Conservation (phyloP, 1,140 invertebrate genomes). For the Drosophila rhopaloa region DNA sequence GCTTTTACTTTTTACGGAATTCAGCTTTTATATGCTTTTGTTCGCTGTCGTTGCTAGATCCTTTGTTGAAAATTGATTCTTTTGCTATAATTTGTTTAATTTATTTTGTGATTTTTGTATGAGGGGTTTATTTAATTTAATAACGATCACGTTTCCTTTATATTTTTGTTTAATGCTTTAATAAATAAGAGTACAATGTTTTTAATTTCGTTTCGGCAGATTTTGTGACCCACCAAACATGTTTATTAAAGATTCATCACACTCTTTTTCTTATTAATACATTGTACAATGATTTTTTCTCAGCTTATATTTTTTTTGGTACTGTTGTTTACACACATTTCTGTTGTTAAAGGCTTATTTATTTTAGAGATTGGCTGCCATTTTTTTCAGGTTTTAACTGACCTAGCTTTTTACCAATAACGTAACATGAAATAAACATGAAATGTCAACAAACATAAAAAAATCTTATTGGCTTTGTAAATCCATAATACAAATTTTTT, state of each 20-base stretch:
- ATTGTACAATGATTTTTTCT: too few species aligned
- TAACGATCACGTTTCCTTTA: conserved; percentile 2
- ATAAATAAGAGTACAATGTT: neutral
- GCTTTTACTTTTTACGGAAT: conserved; percentile 21
- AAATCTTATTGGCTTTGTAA: too few species aligned
- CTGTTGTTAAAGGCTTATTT: too few species aligned
- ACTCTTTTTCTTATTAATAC: too few species aligned
- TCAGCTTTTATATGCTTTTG: conserved; percentile 28
- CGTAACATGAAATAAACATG: too few species aligned
- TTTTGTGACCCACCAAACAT: neutral
- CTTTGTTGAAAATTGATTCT: conserved; percentile 22
- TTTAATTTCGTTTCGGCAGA: neutral
- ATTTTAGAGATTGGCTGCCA: too few species aligned
- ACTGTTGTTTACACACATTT: too few species aligned
- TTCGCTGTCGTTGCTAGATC: conserved; percentile 10
- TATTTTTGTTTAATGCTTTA: conserved; percentile 10
- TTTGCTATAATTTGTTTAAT: conserved; percentile 28
- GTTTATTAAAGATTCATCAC: conserved; percentile 9
- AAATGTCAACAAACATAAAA: too few species aligned
- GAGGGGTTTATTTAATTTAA: conserved; percentile 27
- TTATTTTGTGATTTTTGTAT: conserved; percentile 3
- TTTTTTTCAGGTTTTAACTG: too few species aligned
- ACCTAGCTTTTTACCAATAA: too few species aligned
- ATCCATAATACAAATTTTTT: too few species aligned
- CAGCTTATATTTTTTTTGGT: too few species aligned